phyloP scores from a whole-genome alignment of 2,797 vertebrate genomes.

The Notoglanidium macrostoma region DNA sequence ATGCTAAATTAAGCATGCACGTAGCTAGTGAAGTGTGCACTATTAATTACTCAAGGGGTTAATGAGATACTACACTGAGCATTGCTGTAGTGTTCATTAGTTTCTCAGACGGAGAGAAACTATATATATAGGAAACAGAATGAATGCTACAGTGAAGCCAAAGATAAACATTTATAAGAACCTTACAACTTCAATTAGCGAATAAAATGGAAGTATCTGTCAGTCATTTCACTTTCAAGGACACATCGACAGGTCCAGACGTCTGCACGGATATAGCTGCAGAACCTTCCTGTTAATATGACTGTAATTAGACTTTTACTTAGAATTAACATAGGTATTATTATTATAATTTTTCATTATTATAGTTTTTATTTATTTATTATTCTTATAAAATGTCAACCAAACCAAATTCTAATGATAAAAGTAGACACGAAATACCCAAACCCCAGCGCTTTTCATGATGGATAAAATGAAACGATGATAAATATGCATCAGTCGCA shows the following conservation, averaged over 20 bases:
- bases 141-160: too few relatives aligned
- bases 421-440: not conserved
- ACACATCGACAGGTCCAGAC: not conserved
- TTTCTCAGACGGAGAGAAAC: not conserved
- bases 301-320: not conserved
- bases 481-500: not conserved
- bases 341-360: not conserved
- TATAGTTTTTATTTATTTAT: not conserved
- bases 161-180: not conserved
- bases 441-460: not conserved
- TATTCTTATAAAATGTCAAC: not conserved
- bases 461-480: not conserved
- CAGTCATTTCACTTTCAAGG: not conserved
- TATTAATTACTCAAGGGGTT: slow-evolving; percentile 1
- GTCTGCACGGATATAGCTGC: not conserved
- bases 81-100: not conserved
- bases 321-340: not conserved
- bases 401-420: not conserved
- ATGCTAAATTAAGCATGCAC: slow-evolving; percentile 13
- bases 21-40: slow-evolving; percentile 8
- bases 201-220: not conserved
- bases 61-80: not conserved
- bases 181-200: not conserved
- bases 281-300: not conserved
- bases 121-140: not conserved